phyloP scores from a whole-genome alignment of 1,140 invertebrate species.

The Trialeurodes vaporariorum region DNA sequence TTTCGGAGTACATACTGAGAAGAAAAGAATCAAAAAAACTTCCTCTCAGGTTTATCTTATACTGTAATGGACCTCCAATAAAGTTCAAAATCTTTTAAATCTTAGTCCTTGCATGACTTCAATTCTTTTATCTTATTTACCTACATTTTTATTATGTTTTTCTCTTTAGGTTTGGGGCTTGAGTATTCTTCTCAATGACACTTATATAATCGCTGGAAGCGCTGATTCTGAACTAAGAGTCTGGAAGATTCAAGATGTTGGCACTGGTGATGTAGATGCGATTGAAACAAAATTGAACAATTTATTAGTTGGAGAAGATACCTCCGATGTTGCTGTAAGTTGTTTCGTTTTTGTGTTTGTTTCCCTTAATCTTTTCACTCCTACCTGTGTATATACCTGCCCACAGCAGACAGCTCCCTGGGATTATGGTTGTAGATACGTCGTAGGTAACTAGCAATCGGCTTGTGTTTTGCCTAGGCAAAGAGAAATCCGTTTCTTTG shows the following conservation, averaged over 20 bases:
- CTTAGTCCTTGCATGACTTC: no score
- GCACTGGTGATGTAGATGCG: conserved; percentile 34
- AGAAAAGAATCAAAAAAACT: no score
- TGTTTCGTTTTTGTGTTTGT: conserved; percentile 2
- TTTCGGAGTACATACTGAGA: no score
- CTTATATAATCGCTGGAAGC: conserved; percentile 74
- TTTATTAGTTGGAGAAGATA: conserved; percentile 37
- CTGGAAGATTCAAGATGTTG: conserved; percentile 49
- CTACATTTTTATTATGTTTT: conserved; percentile 6
- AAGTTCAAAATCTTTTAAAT: no score
- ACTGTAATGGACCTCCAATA: no score
- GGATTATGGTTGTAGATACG: no score
- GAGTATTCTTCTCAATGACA: conserved; percentile 61
- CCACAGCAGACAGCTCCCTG: no score
- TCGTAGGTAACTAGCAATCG: no score
- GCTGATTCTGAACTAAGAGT: conserved; percentile 72
- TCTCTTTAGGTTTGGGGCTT: conserved; percentile 66
- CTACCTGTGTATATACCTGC: not conserved
- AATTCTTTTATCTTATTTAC: no score
- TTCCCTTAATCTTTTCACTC: conserved; percentile 15
- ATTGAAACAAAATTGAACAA: conserved; percentile 31
- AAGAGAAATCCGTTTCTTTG: no score
- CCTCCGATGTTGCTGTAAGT: conserved; percentile 41
- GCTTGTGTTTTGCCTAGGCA: no score
- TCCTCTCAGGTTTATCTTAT: no score